These are phyloP conservation scores for Heliangelus exortis DNA, from an alignment of 2,797 vertebrate genomes.

Conservation along the genomic window DNA sequence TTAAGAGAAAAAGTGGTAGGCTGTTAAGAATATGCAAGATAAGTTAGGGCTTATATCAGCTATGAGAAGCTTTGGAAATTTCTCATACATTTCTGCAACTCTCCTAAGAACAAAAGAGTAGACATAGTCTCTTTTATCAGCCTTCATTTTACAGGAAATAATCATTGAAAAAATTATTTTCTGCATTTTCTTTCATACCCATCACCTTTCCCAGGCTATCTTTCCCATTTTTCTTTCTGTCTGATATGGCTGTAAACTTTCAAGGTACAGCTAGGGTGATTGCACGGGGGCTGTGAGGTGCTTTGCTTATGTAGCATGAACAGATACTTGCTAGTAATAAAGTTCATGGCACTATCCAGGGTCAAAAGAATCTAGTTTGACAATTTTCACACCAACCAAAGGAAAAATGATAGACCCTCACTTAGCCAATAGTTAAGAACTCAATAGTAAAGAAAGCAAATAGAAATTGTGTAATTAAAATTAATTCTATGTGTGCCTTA, in stretches of 20 bases:
- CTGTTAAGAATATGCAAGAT: neutral
- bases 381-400: neutral
- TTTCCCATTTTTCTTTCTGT: neutral
- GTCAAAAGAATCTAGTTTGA: neutral
- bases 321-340: neutral
- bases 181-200: neutral
- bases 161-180: neutral
- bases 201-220: neutral
- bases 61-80: neutral
- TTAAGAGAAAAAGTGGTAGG: neutral
- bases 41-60: neutral
- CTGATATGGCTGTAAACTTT: neutral
- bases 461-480: neutral
- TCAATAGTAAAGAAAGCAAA: neutral
- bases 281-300: neutral
- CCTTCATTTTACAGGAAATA: neutral
- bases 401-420: neutral
- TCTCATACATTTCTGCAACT: neutral
- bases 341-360: neutral
- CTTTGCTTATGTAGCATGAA: neutral
- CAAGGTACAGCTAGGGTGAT: neutral
- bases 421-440: neutral
- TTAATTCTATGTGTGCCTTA: neutral
- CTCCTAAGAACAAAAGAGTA: neutral
- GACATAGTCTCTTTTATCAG: neutral